Conservation (phyloP, 2,113 vertebrate genomes). For the Ctenomys sociabilis region DNA sequence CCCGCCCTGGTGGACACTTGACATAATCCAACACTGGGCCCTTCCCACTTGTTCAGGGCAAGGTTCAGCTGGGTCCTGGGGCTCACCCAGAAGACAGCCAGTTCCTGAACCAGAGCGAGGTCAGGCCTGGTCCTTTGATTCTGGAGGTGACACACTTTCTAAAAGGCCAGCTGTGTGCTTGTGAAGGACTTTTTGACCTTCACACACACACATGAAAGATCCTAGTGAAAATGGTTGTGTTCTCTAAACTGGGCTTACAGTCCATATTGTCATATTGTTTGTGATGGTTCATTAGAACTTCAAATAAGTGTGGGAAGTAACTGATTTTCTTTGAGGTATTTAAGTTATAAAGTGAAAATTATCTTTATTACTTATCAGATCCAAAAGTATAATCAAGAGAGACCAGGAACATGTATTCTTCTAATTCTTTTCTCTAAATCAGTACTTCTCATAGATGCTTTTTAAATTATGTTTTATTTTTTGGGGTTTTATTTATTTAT, state of each 20-base stretch:
- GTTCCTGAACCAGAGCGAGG: not conserved
- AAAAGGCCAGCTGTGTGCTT: not conserved
- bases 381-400: not conserved
- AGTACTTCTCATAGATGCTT: not conserved
- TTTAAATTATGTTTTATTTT: not conserved
- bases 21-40: not conserved
- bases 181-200: not conserved
- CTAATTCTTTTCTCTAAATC: slow-evolving; percentile 6
- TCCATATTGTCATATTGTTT: slow-evolving; percentile 18
- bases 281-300: slow-evolving; percentile 24
- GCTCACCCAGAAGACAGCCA: not conserved
- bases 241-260: not conserved
- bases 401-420: not conserved
- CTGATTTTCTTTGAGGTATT: slow-evolving; percentile 38
- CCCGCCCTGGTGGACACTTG: not conserved
- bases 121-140: slow-evolving; percentile 15
- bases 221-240: not conserved
- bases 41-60: not conserved
- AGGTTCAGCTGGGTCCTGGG: not conserved
- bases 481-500: no score
- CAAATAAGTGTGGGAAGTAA: not conserved
- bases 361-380: slow-evolving; percentile 22
- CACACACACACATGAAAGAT: not conserved
- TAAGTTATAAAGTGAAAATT: slow-evolving; percentile 48
- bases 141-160: slow-evolving; percentile 31